A percentile compares a stretch with the other conserved stretches of the same genome.
phyloP scores from a whole-genome alignment of 2,888 invertebrate species.

The Aphelenchoides bicaudatus region DNA sequence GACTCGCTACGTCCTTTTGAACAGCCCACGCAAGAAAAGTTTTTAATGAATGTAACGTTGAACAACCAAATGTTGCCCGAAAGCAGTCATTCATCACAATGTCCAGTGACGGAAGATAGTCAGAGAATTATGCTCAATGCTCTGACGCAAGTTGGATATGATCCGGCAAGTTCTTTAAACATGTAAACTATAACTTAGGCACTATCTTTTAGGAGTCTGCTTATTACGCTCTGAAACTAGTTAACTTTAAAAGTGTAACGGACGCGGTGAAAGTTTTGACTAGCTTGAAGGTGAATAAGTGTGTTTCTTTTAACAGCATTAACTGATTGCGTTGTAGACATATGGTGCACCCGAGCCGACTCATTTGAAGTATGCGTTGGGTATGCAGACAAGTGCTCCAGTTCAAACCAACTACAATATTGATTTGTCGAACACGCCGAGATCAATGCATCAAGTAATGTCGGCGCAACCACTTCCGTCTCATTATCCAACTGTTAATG shows the following conservation, averaged over 20 bases:
- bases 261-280: constrained; percentile 33
- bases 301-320: no score
- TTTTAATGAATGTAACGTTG: not conserved
- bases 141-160: constrained; percentile 37
- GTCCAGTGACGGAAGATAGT: constrained; percentile 5
- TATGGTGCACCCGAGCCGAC: no score
- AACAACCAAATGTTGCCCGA: constrained; percentile 4
- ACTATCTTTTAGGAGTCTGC: constrained; percentile 37
- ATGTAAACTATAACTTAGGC: not conserved
- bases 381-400: no score
- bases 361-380: no score
- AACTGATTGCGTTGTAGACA: no score
- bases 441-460: no score
- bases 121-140: constrained; percentile 31
- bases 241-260: constrained; percentile 35
- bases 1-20: constrained; percentile 49
- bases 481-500: no score
- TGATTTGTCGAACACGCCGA: no score
- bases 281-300: constrained; percentile 25
- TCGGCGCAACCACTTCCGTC: no score
- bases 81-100: not conserved
- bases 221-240: constrained; percentile 42
- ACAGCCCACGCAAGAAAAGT: constrained; percentile 31
- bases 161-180: constrained; percentile 26
- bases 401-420: no score